Evolutionary conservation across 2,797 vertebrate species (phyloP), one percentile per base, ranked within the genome.

Genomic region (Megalops cyprinoides): DNA sequence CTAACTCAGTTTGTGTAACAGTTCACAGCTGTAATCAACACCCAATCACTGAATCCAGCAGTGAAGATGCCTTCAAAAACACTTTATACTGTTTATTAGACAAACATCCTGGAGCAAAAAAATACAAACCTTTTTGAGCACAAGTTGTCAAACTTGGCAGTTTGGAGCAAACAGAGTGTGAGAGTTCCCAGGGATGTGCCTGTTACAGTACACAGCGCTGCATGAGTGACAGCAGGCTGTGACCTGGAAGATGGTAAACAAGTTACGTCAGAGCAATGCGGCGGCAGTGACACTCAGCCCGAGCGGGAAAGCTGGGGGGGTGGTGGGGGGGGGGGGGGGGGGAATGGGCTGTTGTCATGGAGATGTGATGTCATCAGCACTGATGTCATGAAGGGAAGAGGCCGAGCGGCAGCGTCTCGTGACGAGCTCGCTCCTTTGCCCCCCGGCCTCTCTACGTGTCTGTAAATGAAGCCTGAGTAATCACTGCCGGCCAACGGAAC

Each of bases 211-310:
- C 84, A 79, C 82, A 88, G 85, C 77, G 4, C 44, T 82, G 74
- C 85, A 83, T 81, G 85, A 84, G 84, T 82, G 78, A 34, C 82
- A 60, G 31, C 81, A 86, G 89, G 84, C 88, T 65, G 79, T 82
- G 84, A 90, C 89, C 87, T 71, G 58, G 0, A 79, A 89, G 84
- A 84, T 58, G 82, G 87, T 91, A 92, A 92, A 91, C 88, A 92
- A 88, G 85, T 91, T 83, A 90, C 90, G 83, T 90, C 88, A 91
- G 69, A 1, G 46, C 31, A 34, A 39, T 55, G 18, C 15, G 15
- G n/a, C 20, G 5, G 23, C 76, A n/a, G n/a, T n/a, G n/a, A n/a
- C n/a, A n/a, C n/a, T n/a, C n/a, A n/a, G n/a, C n/a, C n/a, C n/a
- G 15, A 69, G 65, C 20, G 73, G 46, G 42, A 18, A 46, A 71